phyloP scores from a whole-genome alignment of 2,797 vertebrate species.

The Chromis chromis region DNA sequence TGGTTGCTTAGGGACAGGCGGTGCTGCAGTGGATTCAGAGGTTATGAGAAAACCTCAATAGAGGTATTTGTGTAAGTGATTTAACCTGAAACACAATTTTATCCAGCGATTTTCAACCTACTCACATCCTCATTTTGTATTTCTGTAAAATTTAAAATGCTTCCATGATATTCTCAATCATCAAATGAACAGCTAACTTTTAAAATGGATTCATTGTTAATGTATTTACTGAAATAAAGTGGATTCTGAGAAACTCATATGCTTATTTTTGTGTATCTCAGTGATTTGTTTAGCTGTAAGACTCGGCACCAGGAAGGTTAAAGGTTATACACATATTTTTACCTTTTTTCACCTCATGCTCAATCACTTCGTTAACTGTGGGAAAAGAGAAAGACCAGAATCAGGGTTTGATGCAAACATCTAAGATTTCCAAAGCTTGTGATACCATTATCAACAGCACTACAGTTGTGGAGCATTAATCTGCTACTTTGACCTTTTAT shows the following conservation, averaged over 20 bases:
- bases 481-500: too few species aligned
- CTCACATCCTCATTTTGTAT: neutral
- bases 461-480: too few species aligned
- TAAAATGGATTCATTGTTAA: neutral
- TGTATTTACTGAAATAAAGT: constrained; percentile 1
- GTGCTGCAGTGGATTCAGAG: constrained; percentile 1
- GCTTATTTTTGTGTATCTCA: neutral
- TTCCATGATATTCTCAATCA: neutral
- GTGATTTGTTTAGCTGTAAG: constrained; percentile 15
- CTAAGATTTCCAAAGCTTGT: neutral
- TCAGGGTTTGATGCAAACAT: neutral
- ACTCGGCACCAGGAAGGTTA: neutral
- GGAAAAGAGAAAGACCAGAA: constrained; percentile 28
- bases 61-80: neutral
- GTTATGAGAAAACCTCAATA: neutral
- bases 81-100: constrained; percentile 4
- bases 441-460: neutral
- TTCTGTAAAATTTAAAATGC: neutral
- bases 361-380: neutral
- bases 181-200: neutral
- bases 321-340: constrained; percentile 2
- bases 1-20: neutral
- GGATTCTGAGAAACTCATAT: neutral
- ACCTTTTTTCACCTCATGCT: neutral
- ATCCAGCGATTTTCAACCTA: neutral